These are phyloP conservation scores for Tridacna crocea DNA, from an alignment of 2,888 invertebrate species.

Conservation along the genomic window DNA sequence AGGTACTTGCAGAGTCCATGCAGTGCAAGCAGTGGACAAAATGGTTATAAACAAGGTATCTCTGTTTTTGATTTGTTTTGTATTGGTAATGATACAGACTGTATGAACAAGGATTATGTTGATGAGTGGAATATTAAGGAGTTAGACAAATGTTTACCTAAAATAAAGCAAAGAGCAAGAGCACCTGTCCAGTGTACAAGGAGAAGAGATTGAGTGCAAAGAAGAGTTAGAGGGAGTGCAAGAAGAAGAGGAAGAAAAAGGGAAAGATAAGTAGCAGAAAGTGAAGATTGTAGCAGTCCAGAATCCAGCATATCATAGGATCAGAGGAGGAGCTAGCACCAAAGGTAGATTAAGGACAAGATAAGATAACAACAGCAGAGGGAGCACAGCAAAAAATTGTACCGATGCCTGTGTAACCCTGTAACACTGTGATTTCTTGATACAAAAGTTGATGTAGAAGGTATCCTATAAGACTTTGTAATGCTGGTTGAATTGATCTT, in stretches of 20 bases:
- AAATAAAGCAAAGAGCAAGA: not conserved
- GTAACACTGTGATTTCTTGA: no score
- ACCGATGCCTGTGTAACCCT: no score
- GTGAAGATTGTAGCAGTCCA: no score
- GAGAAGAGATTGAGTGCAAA: not conserved
- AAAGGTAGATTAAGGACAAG: constrained; percentile 1
- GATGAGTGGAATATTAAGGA: constrained; percentile 30
- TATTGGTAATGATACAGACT: constrained; percentile 4
- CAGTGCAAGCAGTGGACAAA: no score
- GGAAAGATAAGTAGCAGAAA: no score
- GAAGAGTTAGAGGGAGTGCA: not conserved
- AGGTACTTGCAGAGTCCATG: constrained; percentile 42
- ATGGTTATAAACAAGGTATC: constrained; percentile 34
- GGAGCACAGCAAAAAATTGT: no score
- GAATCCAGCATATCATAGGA: no score
- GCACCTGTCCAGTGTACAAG: not conserved
- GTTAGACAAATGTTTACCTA: no score
- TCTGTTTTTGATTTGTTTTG: constrained; percentile 37
- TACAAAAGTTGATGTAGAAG: no score
- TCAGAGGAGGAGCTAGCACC: not conserved
- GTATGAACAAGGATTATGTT: constrained; percentile 36
- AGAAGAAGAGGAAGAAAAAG: no score
- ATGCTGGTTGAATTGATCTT: constrained; percentile 2
- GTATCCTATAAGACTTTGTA: no score
- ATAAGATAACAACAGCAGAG: not conserved